Conservation (phyloP, 2,888 invertebrate species). For the Neelides folsomi region DNA sequence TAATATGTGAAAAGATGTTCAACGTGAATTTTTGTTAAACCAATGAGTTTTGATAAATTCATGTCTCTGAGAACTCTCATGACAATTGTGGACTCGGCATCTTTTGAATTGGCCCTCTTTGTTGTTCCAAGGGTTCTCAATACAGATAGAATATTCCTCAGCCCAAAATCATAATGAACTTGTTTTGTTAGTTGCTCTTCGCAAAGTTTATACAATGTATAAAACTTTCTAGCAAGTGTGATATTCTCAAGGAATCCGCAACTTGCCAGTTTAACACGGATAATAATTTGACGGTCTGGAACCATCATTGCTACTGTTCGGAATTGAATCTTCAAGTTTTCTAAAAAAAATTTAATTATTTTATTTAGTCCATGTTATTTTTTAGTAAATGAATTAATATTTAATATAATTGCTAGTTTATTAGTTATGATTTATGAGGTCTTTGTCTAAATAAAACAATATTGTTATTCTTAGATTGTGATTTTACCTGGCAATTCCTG, state of each 20-base stretch:
- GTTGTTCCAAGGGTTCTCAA: constrained; percentile 81
- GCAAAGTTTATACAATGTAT: constrained; percentile 88
- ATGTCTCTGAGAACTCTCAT: constrained; percentile 92
- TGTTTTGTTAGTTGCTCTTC: constrained; percentile 96
- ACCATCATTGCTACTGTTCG: constrained; percentile 97
- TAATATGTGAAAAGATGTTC: too few relatives aligned
- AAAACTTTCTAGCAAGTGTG: constrained; percentile 86
- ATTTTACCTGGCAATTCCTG: constrained; percentile 12
- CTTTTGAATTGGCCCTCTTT: constrained; percentile 78
- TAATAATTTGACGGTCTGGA: constrained; percentile 92
- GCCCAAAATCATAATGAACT: constrained; percentile 93
- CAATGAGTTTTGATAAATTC: constrained; percentile 89
- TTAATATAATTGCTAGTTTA: too few relatives aligned
- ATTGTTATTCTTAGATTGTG: too few relatives aligned
- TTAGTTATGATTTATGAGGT: too few relatives aligned
- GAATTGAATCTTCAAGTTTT: constrained; percentile 94
- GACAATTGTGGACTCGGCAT: constrained; percentile 87
- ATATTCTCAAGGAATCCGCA: constrained; percentile 94
- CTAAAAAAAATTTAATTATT: constrained; percentile 41
- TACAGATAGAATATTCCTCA: constrained; percentile 88
- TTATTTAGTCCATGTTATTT: too few relatives aligned
- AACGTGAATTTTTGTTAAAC: constrained; percentile 33
- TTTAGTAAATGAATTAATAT: too few relatives aligned
- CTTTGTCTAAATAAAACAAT: too few relatives aligned
- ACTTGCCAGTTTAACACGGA: constrained; percentile 85